A percentile compares a stretch with the other conserved stretches of the same genome.
Evolutionary conservation across 2,888 invertebrate species (phyloP).

Genomic region (Oligia strigilis): DNA sequence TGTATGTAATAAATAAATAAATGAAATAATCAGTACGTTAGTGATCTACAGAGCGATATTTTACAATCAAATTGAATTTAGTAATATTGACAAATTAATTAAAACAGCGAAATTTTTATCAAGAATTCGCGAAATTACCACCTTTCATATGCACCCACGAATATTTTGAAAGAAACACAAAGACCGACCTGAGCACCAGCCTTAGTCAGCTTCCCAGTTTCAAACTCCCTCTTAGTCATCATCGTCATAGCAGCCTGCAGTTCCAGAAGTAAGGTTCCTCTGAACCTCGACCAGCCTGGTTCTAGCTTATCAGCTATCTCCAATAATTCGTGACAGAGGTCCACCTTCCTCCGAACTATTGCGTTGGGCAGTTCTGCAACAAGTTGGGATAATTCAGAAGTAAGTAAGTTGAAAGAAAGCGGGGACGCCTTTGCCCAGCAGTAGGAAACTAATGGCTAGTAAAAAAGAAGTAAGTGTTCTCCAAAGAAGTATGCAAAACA

Average conservation of each 20-base stretch:
- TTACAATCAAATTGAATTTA: too few species aligned
- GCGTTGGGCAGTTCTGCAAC: conserved; percentile 90
- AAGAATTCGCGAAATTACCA: neutral
- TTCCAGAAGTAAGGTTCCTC: conserved; percentile 92
- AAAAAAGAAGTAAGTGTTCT: too few species aligned
- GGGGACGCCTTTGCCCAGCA: too few species aligned
- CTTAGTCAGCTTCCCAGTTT: conserved; percentile 88
- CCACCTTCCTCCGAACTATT: conserved; percentile 91
- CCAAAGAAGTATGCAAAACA: too few species aligned
- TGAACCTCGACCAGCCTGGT: conserved; percentile 92
- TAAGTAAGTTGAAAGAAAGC: too few species aligned
- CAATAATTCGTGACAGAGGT: conserved; percentile 92
- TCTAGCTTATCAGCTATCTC: conserved; percentile 92
- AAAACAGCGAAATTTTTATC: neutral
- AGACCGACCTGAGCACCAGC: conserved; percentile 88
- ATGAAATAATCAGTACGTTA: neutral
- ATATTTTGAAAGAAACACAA: neutral
- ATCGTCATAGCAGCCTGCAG: conserved; percentile 92
- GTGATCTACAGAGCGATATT: neutral
- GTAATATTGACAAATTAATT: neutral
- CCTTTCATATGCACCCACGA: too few species aligned
- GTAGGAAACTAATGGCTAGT: too few species aligned
- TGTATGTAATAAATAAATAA: too few species aligned
- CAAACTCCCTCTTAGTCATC: conserved; percentile 90
- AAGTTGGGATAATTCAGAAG: neutral